Evolutionary conservation across 1,140 invertebrate species (phyloP), one percentile per base, ranked within the genome.

Genomic region (Tribolium castaneum): DNA sequence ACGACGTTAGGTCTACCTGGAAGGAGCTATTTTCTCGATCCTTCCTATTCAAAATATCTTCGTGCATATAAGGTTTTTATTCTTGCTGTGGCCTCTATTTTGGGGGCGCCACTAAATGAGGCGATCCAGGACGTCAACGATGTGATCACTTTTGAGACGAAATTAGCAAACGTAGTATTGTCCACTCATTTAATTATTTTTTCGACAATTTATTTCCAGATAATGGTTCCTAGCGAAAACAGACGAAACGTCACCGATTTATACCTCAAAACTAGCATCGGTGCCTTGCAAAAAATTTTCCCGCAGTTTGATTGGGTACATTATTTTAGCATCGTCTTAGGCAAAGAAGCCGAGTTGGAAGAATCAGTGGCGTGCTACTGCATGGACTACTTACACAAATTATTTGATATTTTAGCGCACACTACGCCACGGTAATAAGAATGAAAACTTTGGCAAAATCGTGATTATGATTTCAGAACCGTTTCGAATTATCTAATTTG

Each of bases 1-100:
- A 94, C 94, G 0, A 92, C 91, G n/a, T 88, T 98, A 79, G 95
- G 95, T 14, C 88, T 97, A 78, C 95, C 96, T 7, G 94, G 94
- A 9, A 89, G 94, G 70, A 95, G 97, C 82, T 97, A 97, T 84
- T 97, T 94, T 86, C 87, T 97, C 10, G 91, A 94, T 83, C 86
- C 90, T 12, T 89, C 88, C 0, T 94, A 94, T 82, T 87, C 88
- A 76, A 88, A 91, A 30, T 94, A 95, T 82, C 85, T 96, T 16
- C 88, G 92, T 45, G 95, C 95, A 1, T 97, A 97, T 83, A 92
- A 93, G 83, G 88, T 90, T 50, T 96, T 94, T 84, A 92, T 97
- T 78, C 88, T 91, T n/a, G 91, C 91, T 78, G 89, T 94, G 16
- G 92, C 91, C 34, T 87, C 88, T 39, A 86, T 94, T 16, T 87